These are phyloP conservation scores for Aptenodytes forsteri DNA, from an alignment of 2,113 vertebrate species.

Conservation along the genomic window DNA sequence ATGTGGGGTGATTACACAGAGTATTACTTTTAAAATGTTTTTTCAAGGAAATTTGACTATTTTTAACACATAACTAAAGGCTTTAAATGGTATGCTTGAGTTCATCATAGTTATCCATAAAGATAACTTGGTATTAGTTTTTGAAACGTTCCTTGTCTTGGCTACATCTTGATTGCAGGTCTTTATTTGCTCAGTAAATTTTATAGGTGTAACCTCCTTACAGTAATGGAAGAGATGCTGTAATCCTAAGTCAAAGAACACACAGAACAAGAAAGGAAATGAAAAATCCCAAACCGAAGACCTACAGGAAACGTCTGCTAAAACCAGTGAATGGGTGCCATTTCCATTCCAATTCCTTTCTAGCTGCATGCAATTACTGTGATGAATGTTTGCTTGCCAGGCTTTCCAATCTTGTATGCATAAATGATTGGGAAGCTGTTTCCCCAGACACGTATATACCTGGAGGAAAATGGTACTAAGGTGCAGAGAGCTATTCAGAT, in stretches of 20 bases:
- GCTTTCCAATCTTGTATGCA: not conserved
- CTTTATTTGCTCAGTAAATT: not conserved
- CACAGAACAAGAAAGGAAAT: not conserved
- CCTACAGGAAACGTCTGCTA: not conserved
- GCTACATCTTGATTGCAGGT: not conserved
- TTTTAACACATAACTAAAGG: slow-evolving; percentile 2
- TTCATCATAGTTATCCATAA: not conserved
- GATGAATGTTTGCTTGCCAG: not conserved
- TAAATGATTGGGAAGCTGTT: not conserved
- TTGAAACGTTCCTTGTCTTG: not conserved
- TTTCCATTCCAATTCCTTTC: not conserved
- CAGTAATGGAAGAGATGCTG: not conserved
- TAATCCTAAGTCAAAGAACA: not conserved
- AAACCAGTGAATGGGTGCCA: not conserved
- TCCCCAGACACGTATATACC: not conserved
- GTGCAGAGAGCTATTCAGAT: not conserved
- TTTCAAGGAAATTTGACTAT: slow-evolving; percentile 31
- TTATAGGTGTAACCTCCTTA: not conserved
- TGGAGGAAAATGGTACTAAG: not conserved
- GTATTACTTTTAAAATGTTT: not conserved
- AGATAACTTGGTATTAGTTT: not conserved
- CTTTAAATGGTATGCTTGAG: not conserved
- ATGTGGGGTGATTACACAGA: slow-evolving; percentile 6
- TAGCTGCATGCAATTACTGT: not conserved
- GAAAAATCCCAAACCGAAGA: not conserved